These are phyloP conservation scores for Hyphantria cunea DNA, from an alignment of 1,140 invertebrate species.

Conservation along the genomic window DNA sequence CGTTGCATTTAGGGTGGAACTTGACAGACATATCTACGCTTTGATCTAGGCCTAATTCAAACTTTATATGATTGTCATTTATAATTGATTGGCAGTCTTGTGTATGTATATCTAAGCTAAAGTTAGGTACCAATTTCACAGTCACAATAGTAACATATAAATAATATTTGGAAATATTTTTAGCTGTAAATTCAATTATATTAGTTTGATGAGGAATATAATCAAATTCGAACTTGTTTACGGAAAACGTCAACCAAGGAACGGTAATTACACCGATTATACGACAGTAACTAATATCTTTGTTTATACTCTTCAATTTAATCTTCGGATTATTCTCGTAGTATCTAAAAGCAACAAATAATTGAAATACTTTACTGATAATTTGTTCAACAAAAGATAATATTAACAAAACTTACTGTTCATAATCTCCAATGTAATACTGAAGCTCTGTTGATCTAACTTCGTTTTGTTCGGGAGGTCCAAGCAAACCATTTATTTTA, in stretches of 20 bases:
- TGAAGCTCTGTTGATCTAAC: constrained; percentile 52
- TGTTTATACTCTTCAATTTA: constrained; percentile 58
- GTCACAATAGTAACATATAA: constrained; percentile 61
- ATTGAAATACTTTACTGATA: neutral
- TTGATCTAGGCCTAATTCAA: constrained; percentile 52
- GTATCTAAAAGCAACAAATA: constrained; percentile 44
- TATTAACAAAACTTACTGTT: constrained; percentile 53
- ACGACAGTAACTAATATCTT: constrained; percentile 69
- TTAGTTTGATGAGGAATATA: constrained; percentile 46
- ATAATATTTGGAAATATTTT: constrained; percentile 66
- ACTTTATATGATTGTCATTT: constrained; percentile 63
- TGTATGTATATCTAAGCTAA: constrained; percentile 50
- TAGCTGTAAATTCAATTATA: constrained; percentile 63
- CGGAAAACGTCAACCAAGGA: constrained; percentile 65
- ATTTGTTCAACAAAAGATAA: too few relatives aligned
- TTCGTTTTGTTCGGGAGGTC: constrained; percentile 55
- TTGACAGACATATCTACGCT: constrained; percentile 47
- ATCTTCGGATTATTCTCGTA: constrained; percentile 67
- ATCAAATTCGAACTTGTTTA: constrained; percentile 65
- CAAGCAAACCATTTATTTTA: constrained; percentile 66
- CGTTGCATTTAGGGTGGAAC: constrained; percentile 66
- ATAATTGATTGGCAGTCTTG: constrained; percentile 47
- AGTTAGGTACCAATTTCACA: constrained; percentile 59
- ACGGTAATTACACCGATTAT: constrained; percentile 66
- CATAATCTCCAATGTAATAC: constrained; percentile 58